phyloP scores from a whole-genome alignment of 2,113 vertebrate species.

The Zosterops hypoxanthus region DNA sequence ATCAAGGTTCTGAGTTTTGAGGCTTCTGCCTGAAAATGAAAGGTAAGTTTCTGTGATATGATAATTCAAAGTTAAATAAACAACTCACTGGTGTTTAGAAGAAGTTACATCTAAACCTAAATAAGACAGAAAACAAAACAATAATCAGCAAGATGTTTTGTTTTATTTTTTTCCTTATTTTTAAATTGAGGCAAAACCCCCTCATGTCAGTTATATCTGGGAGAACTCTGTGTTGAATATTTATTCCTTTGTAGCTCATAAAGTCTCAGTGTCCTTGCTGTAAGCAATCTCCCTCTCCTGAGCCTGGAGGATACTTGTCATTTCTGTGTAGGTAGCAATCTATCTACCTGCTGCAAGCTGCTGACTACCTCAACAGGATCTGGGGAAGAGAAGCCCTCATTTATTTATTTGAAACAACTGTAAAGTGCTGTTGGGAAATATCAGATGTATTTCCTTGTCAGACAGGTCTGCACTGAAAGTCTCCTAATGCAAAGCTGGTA shows the following conservation, averaged over 20 bases:
- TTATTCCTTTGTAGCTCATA: constrained; percentile 44
- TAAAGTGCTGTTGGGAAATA: background rate
- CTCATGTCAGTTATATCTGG: background rate
- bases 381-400: background rate
- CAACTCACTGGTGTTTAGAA: background rate
- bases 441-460: background rate
- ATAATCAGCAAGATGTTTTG: background rate
- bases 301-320: constrained; percentile 11
- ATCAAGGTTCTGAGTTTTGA: constrained; percentile 18
- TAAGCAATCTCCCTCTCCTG: constrained; percentile 10
- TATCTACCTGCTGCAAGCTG: background rate
- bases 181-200: background rate
- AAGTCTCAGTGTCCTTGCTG: background rate
- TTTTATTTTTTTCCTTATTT: background rate
- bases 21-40: background rate
- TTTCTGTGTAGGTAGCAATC: constrained; percentile 35
- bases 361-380: constrained; percentile 30
- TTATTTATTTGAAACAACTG: constrained; percentile 27
- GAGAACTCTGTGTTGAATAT: background rate
- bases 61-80: constrained; percentile 35
- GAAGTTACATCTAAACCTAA: background rate
- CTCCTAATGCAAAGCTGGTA: background rate
- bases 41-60: background rate
- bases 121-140: background rate
- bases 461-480: background rate